phyloP scores from a whole-genome alignment of 2,888 invertebrate genomes.

The Eristalinus aeneus region DNA sequence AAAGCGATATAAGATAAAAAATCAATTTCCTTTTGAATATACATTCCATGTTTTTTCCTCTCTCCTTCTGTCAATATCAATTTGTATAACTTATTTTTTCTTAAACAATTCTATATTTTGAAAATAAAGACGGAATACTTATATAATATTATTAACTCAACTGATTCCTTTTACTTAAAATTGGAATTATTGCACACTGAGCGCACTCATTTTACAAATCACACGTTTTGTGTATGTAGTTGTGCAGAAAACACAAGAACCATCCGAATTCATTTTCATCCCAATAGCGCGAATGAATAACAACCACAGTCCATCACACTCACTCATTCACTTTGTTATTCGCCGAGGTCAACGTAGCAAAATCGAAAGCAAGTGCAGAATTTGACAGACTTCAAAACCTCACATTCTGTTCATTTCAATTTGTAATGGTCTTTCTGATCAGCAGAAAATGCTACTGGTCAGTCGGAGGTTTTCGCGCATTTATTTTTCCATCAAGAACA shows the following conservation, averaged over 20 bases:
- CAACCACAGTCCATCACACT: not conserved
- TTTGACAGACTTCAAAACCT: conserved; percentile 47
- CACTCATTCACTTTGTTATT: conserved; percentile 31
- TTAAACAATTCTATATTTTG: too few species aligned
- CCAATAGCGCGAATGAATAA: not conserved
- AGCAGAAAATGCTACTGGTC: conserved; percentile 72
- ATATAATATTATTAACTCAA: too few species aligned
- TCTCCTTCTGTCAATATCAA: too few species aligned
- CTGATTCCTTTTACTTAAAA: too few species aligned
- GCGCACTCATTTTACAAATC: not conserved
- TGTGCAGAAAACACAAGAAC: not conserved
- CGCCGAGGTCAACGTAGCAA: conserved; percentile 32
- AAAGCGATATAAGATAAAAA: too few species aligned
- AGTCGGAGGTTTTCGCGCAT: conserved; percentile 72
- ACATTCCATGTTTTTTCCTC: too few species aligned
- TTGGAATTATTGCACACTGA: not conserved
- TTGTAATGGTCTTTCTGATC: conserved; percentile 56
- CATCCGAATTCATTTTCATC: not conserved
- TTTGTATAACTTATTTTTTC: too few species aligned
- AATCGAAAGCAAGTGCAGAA: conserved; percentile 15
- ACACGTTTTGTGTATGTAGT: not conserved
- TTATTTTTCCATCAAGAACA: conserved; percentile 70
- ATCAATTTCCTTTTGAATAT: too few species aligned
- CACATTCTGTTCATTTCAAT: conserved; percentile 34
- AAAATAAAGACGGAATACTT: too few species aligned